phyloP scores from a whole-genome alignment of 2,113 vertebrate species.

The Rhinichthys klamathensis region DNA sequence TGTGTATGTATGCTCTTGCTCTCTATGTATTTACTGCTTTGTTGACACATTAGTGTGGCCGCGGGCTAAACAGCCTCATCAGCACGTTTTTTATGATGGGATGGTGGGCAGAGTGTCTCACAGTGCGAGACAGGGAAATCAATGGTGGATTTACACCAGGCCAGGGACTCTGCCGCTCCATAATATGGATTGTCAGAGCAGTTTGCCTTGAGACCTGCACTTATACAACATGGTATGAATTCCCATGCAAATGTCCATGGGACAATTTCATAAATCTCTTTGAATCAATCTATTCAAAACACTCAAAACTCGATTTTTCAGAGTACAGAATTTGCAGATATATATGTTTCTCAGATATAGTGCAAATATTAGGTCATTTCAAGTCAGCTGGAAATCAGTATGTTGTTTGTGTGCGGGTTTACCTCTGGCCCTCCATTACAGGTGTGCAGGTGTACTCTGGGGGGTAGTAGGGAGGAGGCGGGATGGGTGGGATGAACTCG shows the following conservation, averaged over 20 bases:
- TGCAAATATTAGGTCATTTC: conserved; percentile 5
- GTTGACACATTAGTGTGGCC: conserved; percentile 69
- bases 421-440: conserved; percentile 87
- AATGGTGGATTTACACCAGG: conserved; percentile 41
- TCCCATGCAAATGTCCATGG: background rate
- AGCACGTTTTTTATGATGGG: conserved; percentile 51
- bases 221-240: background rate
- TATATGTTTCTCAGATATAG: background rate
- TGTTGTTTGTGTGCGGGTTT: conserved; percentile 31
- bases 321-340: too few relatives aligned
- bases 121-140: conserved; percentile 47
- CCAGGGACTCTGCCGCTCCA: conserved; percentile 21
- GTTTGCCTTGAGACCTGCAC: background rate
- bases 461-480: conserved; percentile 95
- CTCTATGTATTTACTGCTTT: conserved; percentile 69
- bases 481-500: conserved; percentile 95
- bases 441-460: conserved; percentile 95
- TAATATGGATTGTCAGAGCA: conserved; percentile 19
- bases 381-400: background rate
- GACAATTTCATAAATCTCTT: background rate
- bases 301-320: background rate
- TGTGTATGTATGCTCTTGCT: conserved; percentile 61
- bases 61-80: conserved; percentile 65
- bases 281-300: background rate
- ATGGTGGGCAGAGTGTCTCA: conserved; percentile 52